Conservation (phyloP, 2,888 invertebrate species). For the Drosophila mettleri region DNA sequence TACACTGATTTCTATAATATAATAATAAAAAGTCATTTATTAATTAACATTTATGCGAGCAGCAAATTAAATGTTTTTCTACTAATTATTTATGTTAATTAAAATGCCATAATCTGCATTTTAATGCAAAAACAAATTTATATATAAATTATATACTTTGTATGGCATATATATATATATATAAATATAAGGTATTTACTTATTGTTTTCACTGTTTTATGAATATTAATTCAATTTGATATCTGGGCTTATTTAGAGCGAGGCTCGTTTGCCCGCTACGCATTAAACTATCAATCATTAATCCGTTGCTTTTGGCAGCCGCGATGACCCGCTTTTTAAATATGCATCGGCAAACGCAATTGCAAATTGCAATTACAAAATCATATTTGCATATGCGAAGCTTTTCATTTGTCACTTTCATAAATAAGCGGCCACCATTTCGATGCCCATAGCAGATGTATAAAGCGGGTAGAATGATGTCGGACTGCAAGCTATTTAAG, state of each 20-base stretch:
- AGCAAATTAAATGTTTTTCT: conserved; percentile 3
- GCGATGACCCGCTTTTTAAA: conserved; percentile 67
- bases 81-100: conserved; percentile 27
- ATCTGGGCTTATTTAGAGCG: conserved; percentile 13
- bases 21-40: conserved; percentile 4
- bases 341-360: conserved; percentile 52
- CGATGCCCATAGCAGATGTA: background rate
- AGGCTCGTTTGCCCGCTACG: background rate
- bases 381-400: conserved; percentile 68
- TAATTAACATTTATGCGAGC: background rate
- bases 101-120: conserved; percentile 25
- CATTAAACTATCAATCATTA: conserved; percentile 41
- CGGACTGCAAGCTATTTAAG: too few species aligned
- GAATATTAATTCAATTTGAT: conserved; percentile 34
- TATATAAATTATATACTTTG: background rate
- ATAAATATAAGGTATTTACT: background rate
- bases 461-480: background rate
- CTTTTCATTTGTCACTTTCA: conserved; percentile 74
- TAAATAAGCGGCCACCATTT: conserved; percentile 59
- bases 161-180: too few species aligned
- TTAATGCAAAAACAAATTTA: conserved; percentile 1
- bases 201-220: conserved; percentile 13
- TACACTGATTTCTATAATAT: conserved; percentile 6
- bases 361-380: conserved; percentile 65
- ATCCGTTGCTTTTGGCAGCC: conserved; percentile 11